These are phyloP conservation scores for Hypanus sabinus DNA, from an alignment of 2,113 vertebrate species.

Conservation along the genomic window DNA sequence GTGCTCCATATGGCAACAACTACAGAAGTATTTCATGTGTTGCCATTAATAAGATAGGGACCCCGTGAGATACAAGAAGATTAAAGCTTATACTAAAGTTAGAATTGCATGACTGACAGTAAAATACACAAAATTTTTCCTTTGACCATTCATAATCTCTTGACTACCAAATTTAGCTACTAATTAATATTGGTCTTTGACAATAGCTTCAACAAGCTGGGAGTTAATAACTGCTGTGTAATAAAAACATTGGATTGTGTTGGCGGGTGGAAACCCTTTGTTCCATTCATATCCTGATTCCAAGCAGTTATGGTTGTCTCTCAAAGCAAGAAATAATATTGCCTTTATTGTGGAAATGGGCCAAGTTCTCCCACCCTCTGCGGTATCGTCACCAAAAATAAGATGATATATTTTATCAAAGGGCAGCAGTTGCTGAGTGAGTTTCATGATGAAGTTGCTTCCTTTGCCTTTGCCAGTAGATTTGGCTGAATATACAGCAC, in stretches of 20 bases:
- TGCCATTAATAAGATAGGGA: constrained; percentile 8
- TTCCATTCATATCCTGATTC: background rate
- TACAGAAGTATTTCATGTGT: constrained; percentile 29
- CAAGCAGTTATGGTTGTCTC: background rate
- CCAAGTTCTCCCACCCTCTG: constrained; percentile 32
- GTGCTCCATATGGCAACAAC: constrained; percentile 35
- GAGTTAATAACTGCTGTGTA: background rate
- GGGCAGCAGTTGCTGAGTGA: constrained; percentile 24
- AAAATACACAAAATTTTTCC: background rate
- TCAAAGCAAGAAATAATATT: background rate
- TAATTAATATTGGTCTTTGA: background rate
- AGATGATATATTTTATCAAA: constrained; percentile 19
- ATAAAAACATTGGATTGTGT: background rate
- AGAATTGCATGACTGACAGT: background rate
- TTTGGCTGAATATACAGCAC: constrained; percentile 24
- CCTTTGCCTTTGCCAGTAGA: constrained; percentile 37
- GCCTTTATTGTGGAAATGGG: background rate
- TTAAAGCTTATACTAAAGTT: background rate
- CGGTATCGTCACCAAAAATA: constrained; percentile 24
- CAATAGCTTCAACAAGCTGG: background rate
- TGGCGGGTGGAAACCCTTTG: background rate
- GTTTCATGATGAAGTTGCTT: constrained; percentile 32
- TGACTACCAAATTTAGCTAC: background rate
- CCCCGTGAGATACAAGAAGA: background rate
- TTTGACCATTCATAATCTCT: background rate